Conservation (phyloP, 2,888 invertebrate species). For the Aspidiotus rigidus region DNA sequence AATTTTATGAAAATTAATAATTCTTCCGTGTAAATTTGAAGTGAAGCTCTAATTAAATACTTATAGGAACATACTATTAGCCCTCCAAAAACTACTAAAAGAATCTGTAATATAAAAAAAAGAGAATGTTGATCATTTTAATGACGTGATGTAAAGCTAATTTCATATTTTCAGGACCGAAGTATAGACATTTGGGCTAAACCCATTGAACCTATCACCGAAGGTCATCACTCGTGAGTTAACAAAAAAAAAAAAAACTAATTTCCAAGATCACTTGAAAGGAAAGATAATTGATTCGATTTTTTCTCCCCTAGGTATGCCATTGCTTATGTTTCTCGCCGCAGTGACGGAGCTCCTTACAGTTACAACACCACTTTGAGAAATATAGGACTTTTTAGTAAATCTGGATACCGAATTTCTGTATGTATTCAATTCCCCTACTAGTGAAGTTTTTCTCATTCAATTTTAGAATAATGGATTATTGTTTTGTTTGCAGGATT, state of each 20-base stretch:
- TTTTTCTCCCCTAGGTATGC: conserved; percentile 42
- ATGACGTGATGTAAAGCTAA: too few relatives aligned
- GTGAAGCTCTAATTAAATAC: too few relatives aligned
- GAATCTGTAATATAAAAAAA: too few relatives aligned
- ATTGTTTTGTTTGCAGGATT: conserved; percentile 18
- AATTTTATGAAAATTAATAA: too few relatives aligned
- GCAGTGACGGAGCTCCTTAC: conserved; percentile 46
- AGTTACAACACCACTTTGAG: conserved; percentile 42
- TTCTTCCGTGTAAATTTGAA: too few relatives aligned
- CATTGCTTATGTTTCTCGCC: conserved; percentile 51
- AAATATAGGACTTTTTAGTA: conserved; percentile 42
- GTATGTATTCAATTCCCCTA: conserved; percentile 39
- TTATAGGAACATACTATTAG: too few relatives aligned
- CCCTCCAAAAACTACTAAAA: too few relatives aligned
- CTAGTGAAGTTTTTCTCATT: background rate
- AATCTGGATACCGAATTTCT: conserved; percentile 42
- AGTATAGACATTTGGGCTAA: conserved; percentile 51
- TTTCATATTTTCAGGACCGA: conserved; percentile 35
- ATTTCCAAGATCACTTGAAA: too few relatives aligned
- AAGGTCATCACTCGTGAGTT: conserved; percentile 43
- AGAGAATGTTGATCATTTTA: too few relatives aligned
- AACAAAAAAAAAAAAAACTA: too few relatives aligned
- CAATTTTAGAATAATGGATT: too few relatives aligned
- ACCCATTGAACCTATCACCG: conserved; percentile 46
- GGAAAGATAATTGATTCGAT: too few relatives aligned